Evolutionary conservation across 1,140 invertebrate species (phyloP).

Genomic region (Copidosoma floridanum): DNA sequence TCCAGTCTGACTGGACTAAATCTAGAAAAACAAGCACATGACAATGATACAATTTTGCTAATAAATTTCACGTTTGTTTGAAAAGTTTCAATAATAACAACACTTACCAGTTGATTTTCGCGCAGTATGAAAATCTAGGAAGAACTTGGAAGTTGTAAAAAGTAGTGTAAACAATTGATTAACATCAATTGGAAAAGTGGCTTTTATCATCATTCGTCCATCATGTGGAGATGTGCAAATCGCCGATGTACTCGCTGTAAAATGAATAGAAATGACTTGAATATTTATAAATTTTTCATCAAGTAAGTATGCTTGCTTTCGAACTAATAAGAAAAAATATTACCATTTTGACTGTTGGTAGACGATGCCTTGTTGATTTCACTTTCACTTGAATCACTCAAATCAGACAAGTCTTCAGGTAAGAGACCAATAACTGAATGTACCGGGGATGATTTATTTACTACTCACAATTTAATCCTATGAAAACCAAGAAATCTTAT

Average conservation of each 20-base stretch:
- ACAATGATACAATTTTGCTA: too few relatives aligned
- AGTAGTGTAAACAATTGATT: conserved; percentile 89
- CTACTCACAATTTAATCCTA: too few relatives aligned
- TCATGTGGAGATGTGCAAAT: conserved; percentile 71
- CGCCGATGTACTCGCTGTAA: too few relatives aligned
- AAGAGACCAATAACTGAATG: conserved; percentile 23
- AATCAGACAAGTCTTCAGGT: conserved; percentile 66
- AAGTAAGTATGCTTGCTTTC: too few relatives aligned
- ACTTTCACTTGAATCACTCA: conserved; percentile 81
- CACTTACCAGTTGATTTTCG: conserved; percentile 75
- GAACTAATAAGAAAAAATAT: too few relatives aligned
- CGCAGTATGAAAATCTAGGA: conserved; percentile 75
- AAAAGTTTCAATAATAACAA: background rate
- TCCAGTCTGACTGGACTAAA: conserved; percentile 70
- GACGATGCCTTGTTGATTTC: too few relatives aligned
- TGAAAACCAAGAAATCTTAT: too few relatives aligned
- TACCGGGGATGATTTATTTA: conserved; percentile 13
- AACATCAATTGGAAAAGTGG: conserved; percentile 76
- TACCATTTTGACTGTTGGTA: too few relatives aligned
- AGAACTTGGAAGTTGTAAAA: conserved; percentile 91
- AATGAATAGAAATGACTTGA: too few relatives aligned
- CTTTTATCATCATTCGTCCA: conserved; percentile 71
- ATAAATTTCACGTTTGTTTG: background rate
- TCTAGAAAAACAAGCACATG: conserved; percentile 48
- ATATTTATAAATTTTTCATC: too few relatives aligned